Percentiles rank a stretch among this genome's conserved stretches.
These are phyloP conservation scores for Holotrichia oblita DNA, from an alignment of 1,140 invertebrate species.

Conservation along the genomic window DNA sequence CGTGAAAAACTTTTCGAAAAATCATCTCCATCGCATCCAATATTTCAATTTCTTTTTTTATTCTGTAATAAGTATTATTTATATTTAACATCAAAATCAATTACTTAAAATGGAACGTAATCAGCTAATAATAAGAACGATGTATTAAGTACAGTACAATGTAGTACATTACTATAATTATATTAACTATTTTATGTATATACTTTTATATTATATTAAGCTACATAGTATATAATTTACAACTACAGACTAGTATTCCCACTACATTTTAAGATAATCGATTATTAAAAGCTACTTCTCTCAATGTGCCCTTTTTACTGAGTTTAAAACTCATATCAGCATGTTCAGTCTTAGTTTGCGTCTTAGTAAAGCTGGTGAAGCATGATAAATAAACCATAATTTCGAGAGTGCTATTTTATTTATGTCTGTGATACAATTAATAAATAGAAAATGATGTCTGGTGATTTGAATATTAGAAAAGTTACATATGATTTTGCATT, in stretches of 20 bases:
- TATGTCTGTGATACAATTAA: not conserved
- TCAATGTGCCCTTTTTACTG: not conserved
- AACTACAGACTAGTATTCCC: conserved; percentile 33
- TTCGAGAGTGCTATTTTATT: not conserved
- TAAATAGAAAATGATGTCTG: not conserved
- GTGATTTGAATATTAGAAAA: not conserved
- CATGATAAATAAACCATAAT: too few species aligned
- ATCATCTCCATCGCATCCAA: conserved; percentile 8
- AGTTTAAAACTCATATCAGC: too few species aligned
- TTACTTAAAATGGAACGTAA: conserved; percentile 24
- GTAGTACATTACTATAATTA: conserved; percentile 5
- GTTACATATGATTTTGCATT: too few species aligned
- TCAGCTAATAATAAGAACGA: not conserved
- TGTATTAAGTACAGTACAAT: conserved; percentile 25
- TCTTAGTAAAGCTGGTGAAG: too few species aligned
- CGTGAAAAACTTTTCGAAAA: conserved; percentile 10
- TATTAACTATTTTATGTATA: conserved; percentile 9
- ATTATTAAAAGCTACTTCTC: conserved; percentile 23
- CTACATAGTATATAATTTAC: conserved; percentile 27
- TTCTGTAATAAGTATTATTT: not conserved
- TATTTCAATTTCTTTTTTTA: not conserved
- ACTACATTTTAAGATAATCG: not conserved
- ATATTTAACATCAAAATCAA: conserved; percentile 36
- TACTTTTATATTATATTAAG: conserved; percentile 10
- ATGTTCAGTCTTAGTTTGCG: too few species aligned